Conservation (phyloP, 1,140 invertebrate genomes). For the Drosophila serrata region DNA sequence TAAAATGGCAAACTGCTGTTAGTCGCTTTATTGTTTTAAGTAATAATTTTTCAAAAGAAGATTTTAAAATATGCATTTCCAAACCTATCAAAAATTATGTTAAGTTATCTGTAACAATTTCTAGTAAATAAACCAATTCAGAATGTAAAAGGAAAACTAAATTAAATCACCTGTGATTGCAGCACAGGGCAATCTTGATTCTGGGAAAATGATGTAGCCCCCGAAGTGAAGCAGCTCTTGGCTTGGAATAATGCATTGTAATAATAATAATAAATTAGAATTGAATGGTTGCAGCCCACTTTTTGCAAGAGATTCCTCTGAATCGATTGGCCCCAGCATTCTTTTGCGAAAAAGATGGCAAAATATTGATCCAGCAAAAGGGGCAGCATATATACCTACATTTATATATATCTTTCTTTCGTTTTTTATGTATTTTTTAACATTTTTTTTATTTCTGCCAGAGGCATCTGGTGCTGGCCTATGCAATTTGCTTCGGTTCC, state of each 20-base stretch:
- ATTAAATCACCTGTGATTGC: too few relatives aligned
- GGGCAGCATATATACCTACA: slow-evolving; percentile 8
- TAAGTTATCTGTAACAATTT: too few relatives aligned
- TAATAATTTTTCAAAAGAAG: too few relatives aligned
- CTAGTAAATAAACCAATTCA: too few relatives aligned
- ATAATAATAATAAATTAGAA: slow-evolving; percentile 44
- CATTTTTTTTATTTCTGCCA: slow-evolving; percentile 6
- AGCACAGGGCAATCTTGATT: background rate
- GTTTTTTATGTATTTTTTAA: too few relatives aligned
- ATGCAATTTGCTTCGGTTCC: slow-evolving; percentile 64
- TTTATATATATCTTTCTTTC: background rate
- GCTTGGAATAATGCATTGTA: slow-evolving; percentile 27
- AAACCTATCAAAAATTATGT: too few relatives aligned
- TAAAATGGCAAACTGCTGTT: too few relatives aligned
- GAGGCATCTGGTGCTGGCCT: slow-evolving; percentile 46
- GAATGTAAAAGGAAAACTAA: too few relatives aligned
- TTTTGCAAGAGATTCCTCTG: slow-evolving; percentile 5
- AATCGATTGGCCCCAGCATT: slow-evolving; percentile 8
- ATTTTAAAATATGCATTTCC: too few relatives aligned
- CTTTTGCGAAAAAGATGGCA: slow-evolving; percentile 11
- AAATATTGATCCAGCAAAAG: slow-evolving; percentile 30
- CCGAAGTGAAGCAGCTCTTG: background rate
- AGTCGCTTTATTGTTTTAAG: too few relatives aligned
- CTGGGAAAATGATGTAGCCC: background rate
- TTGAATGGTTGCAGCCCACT: slow-evolving; percentile 24